Percentiles rank a stretch among this genome's conserved stretches.
Evolutionary conservation across 2,113 vertebrate species (phyloP).

Genomic region (Elephas maximus): DNA sequence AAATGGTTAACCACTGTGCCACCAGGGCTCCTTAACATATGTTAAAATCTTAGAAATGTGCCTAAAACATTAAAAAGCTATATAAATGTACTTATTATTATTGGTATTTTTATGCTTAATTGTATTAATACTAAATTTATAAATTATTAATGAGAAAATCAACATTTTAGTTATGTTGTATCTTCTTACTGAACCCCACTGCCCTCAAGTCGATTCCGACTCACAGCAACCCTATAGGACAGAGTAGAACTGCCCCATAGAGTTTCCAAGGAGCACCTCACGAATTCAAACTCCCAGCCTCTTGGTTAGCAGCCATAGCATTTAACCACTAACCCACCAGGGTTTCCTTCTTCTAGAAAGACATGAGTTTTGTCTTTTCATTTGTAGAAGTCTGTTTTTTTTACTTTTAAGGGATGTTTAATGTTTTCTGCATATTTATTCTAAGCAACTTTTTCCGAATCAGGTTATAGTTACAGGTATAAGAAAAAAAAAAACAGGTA

Average conservation of each 20-base stretch:
- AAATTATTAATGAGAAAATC: neutral
- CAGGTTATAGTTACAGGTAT: too few relatives aligned
- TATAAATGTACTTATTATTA: neutral
- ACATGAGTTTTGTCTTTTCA: neutral
- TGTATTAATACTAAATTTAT: neutral
- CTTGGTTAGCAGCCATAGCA: too few relatives aligned
- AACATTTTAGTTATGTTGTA: neutral
- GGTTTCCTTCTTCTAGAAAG: neutral
- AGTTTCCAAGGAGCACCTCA: too few relatives aligned
- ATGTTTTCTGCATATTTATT: neutral
- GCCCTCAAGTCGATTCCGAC: too few relatives aligned
- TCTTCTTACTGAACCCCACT: neutral
- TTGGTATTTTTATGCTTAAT: neutral
- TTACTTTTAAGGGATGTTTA: neutral
- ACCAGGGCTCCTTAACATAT: neutral
- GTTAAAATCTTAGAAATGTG: neutral
- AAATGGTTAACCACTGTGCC: too few relatives aligned
- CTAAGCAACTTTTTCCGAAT: neutral
- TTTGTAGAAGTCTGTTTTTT: neutral
- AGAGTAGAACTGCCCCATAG: too few relatives aligned
- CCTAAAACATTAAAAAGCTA: neutral
- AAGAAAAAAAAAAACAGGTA: too few relatives aligned
- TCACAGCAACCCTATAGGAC: too few relatives aligned
- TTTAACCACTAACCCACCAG: too few relatives aligned
- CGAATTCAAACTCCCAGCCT: too few relatives aligned